These are phyloP conservation scores for Rhingia rostrata DNA, from an alignment of 2,888 invertebrate species.

Conservation along the genomic window DNA sequence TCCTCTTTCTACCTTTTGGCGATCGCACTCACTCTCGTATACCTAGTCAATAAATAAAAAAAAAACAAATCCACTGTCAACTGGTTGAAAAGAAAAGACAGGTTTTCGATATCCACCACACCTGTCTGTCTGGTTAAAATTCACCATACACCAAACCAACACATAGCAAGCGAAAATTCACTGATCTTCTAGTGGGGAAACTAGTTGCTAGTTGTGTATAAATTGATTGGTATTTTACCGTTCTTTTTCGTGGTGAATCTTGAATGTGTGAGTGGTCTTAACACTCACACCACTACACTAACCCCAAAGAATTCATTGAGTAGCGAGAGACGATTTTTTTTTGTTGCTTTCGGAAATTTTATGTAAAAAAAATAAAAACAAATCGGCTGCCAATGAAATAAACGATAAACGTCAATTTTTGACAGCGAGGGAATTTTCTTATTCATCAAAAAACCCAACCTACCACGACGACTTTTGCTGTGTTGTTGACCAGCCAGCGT, in stretches of 20 bases:
- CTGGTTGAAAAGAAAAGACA: slow-evolving; percentile 44
- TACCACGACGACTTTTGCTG: background rate
- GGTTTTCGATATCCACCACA: slow-evolving; percentile 64
- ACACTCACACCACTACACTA: slow-evolving; percentile 42
- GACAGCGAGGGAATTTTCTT: slow-evolving; percentile 6
- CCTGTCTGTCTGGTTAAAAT: slow-evolving; percentile 64
- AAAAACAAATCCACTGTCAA: slow-evolving; percentile 44
- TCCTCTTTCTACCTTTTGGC: slow-evolving; percentile 39
- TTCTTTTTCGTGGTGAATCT: slow-evolving; percentile 64
- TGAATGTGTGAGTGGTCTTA: slow-evolving; percentile 35
- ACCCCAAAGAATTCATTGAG: background rate
- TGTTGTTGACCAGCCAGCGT: background rate
- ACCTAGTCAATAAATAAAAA: background rate
- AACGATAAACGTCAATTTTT: background rate
- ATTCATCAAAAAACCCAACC: background rate
- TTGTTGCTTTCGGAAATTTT: slow-evolving; percentile 1
- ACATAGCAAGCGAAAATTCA: slow-evolving; percentile 18
- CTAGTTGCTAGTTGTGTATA: background rate
- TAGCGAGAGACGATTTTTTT: slow-evolving; percentile 4
- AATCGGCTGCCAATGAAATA: slow-evolving; percentile 29
- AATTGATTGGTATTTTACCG: slow-evolving; percentile 54
- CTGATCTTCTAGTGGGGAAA: slow-evolving; percentile 26
- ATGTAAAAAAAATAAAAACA: background rate
- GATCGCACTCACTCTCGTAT: slow-evolving; percentile 5
- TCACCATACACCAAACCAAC: slow-evolving; percentile 38